phyloP scores from a whole-genome alignment of 1,140 invertebrate species.

The Oscheius sp. region DNA sequence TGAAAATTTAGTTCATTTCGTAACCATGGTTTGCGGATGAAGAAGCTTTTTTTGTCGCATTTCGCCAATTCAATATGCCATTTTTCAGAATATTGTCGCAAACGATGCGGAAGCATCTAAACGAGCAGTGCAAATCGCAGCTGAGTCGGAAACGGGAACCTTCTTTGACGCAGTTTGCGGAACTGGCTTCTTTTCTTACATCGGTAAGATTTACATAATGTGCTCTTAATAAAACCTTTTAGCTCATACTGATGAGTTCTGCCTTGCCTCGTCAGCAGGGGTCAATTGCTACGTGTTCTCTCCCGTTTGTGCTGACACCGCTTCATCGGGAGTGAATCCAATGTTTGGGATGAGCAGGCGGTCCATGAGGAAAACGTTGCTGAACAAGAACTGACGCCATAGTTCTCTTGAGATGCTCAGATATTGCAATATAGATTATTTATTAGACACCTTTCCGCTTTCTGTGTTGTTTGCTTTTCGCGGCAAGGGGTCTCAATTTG shows the following conservation, averaged over 20 bases:
- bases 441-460: background rate
- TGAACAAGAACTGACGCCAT: background rate
- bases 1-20: too few species aligned
- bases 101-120: constrained; percentile 36
- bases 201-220: constrained; percentile 20
- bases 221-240: background rate
- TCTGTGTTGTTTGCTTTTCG: too few species aligned
- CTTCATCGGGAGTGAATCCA: background rate
- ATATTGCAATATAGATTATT: constrained; percentile 2
- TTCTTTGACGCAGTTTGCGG: constrained; percentile 39
- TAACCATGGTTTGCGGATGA: too few species aligned
- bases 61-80: background rate
- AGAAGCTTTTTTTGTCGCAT: background rate
- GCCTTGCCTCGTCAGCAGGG: constrained; percentile 30
- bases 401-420: background rate
- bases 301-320: constrained; percentile 23
- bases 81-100: constrained; percentile 33
- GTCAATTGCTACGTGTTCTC: constrained; percentile 40
- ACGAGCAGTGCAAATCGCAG: constrained; percentile 36
- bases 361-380: background rate
- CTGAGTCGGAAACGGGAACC: constrained; percentile 18
- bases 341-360: background rate
- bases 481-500: background rate
- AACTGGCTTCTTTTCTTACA: constrained; percentile 40
- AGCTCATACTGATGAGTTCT: constrained; percentile 41